Conservation (phyloP, 2,797 vertebrate species). For the Chaunax sp. region DNA sequence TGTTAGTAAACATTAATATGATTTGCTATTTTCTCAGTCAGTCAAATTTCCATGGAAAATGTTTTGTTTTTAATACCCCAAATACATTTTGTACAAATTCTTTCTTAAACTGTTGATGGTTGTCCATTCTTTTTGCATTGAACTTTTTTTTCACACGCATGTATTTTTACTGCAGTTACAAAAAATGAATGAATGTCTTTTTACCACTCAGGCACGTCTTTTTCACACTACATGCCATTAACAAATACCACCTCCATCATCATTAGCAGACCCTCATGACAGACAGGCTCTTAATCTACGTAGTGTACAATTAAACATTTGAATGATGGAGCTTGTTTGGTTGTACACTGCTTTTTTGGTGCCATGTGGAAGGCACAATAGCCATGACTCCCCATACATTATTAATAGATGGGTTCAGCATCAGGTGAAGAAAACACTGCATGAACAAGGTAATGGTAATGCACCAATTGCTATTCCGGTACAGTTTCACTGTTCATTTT, state of each 20-base stretch:
- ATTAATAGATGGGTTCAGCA: no score
- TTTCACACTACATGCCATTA: neutral
- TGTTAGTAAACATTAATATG: neutral
- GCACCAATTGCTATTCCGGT: no score
- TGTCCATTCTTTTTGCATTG: neutral
- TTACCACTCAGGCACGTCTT: neutral
- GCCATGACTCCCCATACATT: no score
- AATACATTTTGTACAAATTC: slow-evolving; percentile 36
- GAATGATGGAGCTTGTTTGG: no score
- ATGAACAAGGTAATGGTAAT: no score
- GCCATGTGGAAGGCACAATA: no score
- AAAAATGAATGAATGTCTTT: no score
- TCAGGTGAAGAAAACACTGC: no score
- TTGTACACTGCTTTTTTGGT: no score
- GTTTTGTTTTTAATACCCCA: neutral
- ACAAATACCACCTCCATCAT: neutral
- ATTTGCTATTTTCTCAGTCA: neutral
- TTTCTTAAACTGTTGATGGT: neutral
- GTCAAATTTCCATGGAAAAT: neutral
- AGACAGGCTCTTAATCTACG: neutral
- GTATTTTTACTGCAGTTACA: no score
- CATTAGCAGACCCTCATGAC: neutral
- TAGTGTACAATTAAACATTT: no score
- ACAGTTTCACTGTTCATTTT: no score
- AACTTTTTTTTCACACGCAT: neutral